phyloP scores from a whole-genome alignment of 2,797 vertebrate species.

The Kryptopterus vitreolus region DNA sequence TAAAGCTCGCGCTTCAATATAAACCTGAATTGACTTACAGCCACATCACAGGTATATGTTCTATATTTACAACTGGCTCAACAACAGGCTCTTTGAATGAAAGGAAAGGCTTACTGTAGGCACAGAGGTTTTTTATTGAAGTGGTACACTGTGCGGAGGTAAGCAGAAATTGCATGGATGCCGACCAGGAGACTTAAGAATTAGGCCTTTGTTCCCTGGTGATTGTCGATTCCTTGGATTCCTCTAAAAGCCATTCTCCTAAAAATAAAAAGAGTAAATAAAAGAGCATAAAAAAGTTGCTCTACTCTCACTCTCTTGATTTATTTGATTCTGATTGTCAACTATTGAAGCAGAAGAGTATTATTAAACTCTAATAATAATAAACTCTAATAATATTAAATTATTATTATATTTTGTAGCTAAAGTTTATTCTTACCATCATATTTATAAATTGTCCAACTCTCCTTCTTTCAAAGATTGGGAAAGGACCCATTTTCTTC shows the following conservation, averaged over 20 bases:
- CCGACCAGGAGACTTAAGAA: conserved; percentile 60
- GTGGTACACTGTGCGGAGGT: conserved; percentile 49
- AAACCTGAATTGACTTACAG: neutral
- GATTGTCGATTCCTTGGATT: conserved; percentile 41
- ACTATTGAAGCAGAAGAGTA: neutral
- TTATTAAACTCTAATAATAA: neutral
- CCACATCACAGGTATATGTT: neutral
- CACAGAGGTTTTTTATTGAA: conserved; percentile 57
- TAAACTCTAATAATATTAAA: neutral
- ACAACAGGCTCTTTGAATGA: no score
- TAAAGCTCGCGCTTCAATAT: no score
- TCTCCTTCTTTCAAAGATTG: conserved; percentile 51
- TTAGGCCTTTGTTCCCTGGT: conserved; percentile 59
- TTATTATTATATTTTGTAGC: neutral
- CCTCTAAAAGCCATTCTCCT: conserved; percentile 61
- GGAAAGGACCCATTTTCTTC: conserved; percentile 60
- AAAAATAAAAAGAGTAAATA: neutral
- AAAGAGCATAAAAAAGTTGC: no score
- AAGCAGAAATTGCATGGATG: conserved; percentile 62
- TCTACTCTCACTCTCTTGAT: no score
- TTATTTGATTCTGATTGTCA: no score
- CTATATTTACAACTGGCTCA: neutral
- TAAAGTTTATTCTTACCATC: conserved; percentile 51
- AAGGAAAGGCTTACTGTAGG: conserved; percentile 58
- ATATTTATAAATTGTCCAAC: conserved; percentile 50